Conservation (phyloP, 2,797 vertebrate species). For the Ibycter americanus region DNA sequence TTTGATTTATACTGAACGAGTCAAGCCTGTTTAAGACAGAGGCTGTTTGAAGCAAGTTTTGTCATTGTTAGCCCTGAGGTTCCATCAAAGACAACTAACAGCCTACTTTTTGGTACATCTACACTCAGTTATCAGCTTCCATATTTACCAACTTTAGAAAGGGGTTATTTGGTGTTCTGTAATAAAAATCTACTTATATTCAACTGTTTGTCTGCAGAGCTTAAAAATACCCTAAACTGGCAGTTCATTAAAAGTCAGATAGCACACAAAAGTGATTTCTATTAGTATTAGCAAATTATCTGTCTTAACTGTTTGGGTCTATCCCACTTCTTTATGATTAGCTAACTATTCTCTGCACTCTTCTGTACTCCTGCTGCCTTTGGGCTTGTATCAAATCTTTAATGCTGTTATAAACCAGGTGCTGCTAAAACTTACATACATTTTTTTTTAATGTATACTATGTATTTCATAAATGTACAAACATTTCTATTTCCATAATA, state of each 20-base stretch:
- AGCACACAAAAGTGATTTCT: not conserved
- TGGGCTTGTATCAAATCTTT: not conserved
- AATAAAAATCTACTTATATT: not conserved
- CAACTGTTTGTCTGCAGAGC: not conserved
- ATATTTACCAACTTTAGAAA: not conserved
- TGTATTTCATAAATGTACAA: not conserved
- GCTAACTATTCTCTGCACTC: not conserved
- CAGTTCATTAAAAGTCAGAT: not conserved
- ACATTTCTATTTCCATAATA: not conserved
- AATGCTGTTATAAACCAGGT: not conserved
- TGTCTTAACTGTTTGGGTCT: not conserved
- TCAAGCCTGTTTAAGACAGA: not conserved
- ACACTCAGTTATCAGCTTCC: not conserved
- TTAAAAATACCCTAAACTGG: not conserved
- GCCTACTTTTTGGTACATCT: not conserved
- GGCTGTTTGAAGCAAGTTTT: not conserved
- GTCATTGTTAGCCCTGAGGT: not conserved
- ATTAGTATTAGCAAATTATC: not conserved
- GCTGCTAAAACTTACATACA: not conserved
- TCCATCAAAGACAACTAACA: not conserved
- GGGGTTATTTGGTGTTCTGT: not conserved
- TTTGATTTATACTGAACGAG: constrained; percentile 15
- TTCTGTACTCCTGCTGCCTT: not conserved
- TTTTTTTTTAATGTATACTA: not conserved
- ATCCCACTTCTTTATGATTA: not conserved